A percentile compares a stretch with the other conserved stretches of the same genome.
phyloP scores from a whole-genome alignment of 2,797 vertebrate genomes.

The Mus minutoides region DNA sequence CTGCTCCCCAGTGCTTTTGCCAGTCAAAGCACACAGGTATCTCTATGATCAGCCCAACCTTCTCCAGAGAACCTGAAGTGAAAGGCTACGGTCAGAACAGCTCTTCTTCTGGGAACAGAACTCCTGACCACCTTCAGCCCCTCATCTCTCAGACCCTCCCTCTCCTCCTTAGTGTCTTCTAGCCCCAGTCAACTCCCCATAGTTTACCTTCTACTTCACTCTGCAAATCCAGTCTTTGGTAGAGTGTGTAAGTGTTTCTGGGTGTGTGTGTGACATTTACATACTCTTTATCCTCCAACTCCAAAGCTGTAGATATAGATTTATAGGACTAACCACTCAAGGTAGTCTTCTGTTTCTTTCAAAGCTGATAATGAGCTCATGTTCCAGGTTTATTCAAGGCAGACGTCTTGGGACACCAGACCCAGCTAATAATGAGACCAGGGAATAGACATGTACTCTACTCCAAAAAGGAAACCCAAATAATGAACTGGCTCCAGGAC shows the following conservation, averaged over 20 bases:
- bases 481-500: conserved; percentile 57
- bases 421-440: conserved; percentile 48
- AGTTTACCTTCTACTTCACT: background rate
- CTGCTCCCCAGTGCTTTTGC: background rate
- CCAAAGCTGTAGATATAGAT: background rate
- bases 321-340: background rate
- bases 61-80: background rate
- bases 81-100: background rate
- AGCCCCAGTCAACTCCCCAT: background rate
- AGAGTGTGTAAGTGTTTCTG: background rate
- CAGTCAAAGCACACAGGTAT: background rate
- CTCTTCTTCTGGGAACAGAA: background rate
- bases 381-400: background rate
- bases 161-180: background rate
- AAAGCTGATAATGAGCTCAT: conserved; percentile 20
- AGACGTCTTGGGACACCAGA: background rate
- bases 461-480: background rate
- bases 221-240: background rate
- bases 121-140: background rate
- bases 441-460: background rate
- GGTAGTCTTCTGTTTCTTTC: background rate
- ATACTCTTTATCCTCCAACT: too few relatives aligned
- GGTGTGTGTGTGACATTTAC: background rate
- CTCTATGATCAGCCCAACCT: background rate
- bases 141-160: background rate